Base-by-base conservation (phyloP, 2,797 vertebrate species). In the Anguilla obscura region DNA sequence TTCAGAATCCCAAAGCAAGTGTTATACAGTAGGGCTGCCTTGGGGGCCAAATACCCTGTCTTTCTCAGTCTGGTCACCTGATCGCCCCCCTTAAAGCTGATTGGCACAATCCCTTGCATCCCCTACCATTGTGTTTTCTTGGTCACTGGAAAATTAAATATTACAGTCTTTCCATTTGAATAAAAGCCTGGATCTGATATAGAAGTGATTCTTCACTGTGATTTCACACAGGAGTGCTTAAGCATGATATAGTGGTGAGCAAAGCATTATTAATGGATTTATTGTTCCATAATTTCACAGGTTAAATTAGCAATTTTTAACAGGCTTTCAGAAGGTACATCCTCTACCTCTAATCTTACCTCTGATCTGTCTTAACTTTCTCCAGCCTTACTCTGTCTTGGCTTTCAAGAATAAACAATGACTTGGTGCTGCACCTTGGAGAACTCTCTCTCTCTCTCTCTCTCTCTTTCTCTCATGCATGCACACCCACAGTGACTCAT, bases 231-330 rank as follows among this genome's bases (percentile, higher is more conserved):
- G 74, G 74, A 40, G 74, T 30, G 74, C 74, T 40, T 79, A 5
- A 45, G 74, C 3, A 79, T 40, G 33, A 24, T 79, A 45, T 40
- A 16, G 33, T 16, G 18, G 27, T 1, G 36, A 79, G 74, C 30
- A 79, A 79, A 79, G 16, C 33, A 36, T 76, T 76, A 40, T 45
- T 79, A 79, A 79, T 79, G 33, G 36, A 16, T 45, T 79, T 79
- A 45, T 79, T 36, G 16, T 14, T 79, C 18, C 18, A 12, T 40
- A 79, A 79, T 7, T 76, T 36, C 30, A 76, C 71, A 76, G 12
- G 30, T 76, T 79, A 79, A 79, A 40, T 45, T 36, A 5, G 16
- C 30, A 3, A 8, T 76, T 76, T 16, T 12, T 76, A 36, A 40
- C 74, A 5, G 30, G 74, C 69, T 74, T 79, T 40, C 33, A 36